Evolutionary conservation across 2,797 vertebrate genomes (phyloP).

Genomic region (Anolis apletophallus): DNA sequence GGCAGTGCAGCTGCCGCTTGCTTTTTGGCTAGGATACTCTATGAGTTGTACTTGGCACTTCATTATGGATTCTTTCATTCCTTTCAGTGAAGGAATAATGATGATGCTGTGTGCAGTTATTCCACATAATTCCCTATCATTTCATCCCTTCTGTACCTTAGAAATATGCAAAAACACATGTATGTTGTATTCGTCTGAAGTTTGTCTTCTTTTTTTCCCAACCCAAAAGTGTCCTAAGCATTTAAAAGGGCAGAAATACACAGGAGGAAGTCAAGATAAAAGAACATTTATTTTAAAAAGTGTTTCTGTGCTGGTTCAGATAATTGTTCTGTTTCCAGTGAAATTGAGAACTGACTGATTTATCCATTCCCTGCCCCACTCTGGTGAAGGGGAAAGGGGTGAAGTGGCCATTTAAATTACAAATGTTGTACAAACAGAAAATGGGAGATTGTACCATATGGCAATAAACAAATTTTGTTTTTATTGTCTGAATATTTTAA

Average conservation of each 20-base stretch:
- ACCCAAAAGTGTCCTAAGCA: neutral
- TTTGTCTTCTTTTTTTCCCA: neutral
- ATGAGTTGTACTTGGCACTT: slow-evolving; percentile 30
- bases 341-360: neutral
- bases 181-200: neutral
- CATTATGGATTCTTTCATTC: slow-evolving; percentile 42
- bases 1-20: slow-evolving; percentile 36
- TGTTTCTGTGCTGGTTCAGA: neutral
- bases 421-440: neutral
- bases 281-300: neutral
- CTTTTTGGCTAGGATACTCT: slow-evolving; percentile 31
- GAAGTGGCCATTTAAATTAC: neutral
- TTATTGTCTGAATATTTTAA: no score
- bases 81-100: neutral
- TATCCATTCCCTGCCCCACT: neutral
- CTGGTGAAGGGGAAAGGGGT: neutral
- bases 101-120: slow-evolving; percentile 23
- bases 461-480: neutral
- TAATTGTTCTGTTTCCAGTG: neutral
- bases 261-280: neutral
- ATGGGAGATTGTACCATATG: neutral
- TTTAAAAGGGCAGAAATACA: neutral
- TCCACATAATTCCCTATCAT: slow-evolving; percentile 8
- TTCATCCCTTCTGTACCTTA: slow-evolving; percentile 1
- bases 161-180: slow-evolving; percentile 1